Percentiles rank a stretch among this genome's conserved stretches.
Evolutionary conservation across 2,113 vertebrate species (phyloP).

Genomic region (Tauraco erythrolophus): DNA sequence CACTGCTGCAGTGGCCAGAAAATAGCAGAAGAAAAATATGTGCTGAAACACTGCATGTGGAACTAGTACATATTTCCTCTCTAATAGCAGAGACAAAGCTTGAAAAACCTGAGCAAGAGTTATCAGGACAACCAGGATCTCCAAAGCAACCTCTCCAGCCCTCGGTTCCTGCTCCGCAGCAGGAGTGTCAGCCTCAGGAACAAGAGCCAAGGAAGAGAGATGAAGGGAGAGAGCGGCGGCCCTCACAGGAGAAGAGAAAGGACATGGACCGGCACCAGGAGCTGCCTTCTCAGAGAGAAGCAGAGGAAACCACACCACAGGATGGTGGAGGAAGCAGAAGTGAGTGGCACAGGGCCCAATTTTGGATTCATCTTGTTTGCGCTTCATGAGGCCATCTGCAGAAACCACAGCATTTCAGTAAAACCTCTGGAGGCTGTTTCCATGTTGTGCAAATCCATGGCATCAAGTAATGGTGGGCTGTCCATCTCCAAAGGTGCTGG

Average conservation of each 20-base stretch:
- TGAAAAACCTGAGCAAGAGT: slow-evolving; percentile 69
- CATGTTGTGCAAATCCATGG: not conserved
- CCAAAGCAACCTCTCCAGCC: slow-evolving; percentile 63
- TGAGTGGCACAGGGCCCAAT: slow-evolving; percentile 44
- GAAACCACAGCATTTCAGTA: not conserved
- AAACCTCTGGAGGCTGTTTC: not conserved
- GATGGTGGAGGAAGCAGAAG: slow-evolving; percentile 82
- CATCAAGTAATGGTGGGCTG: not conserved
- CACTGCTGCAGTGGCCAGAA: not conserved
- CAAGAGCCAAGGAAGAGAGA: slow-evolving; percentile 78
- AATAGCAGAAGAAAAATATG: not conserved
- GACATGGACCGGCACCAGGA: slow-evolving; percentile 72
- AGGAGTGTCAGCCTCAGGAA: slow-evolving; percentile 74
- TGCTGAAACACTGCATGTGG: not conserved
- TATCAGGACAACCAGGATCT: slow-evolving; percentile 70
- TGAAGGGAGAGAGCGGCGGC: slow-evolving; percentile 71
- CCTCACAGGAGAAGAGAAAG: slow-evolving; percentile 73
- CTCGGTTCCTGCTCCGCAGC: slow-evolving; percentile 58
- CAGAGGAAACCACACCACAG: slow-evolving; percentile 63
- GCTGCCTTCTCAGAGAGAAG: slow-evolving; percentile 68
- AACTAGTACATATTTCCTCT: slow-evolving; percentile 20
- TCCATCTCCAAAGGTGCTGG: not conserved
- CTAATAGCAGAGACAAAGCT: slow-evolving; percentile 68
- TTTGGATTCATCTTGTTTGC: not conserved
- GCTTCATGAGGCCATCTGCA: not conserved